Conservation (phyloP, 2,888 invertebrate species). For the Lobophora halterata region DNA sequence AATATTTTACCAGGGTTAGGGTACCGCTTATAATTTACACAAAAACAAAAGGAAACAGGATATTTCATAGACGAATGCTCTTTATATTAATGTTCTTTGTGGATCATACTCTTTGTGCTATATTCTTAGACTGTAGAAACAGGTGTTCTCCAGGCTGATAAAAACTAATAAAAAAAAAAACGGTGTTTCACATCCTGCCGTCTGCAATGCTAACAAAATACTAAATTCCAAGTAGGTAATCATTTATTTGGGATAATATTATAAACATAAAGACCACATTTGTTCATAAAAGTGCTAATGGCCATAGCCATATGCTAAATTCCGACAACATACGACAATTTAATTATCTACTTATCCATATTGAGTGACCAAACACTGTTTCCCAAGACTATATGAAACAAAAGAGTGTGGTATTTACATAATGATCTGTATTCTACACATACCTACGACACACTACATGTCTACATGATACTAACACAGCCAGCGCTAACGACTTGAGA, state of each 20-base stretch:
- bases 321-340: slow-evolving; percentile 6
- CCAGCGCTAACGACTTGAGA: too few species aligned
- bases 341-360: slow-evolving; percentile 18
- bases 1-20: too few species aligned
- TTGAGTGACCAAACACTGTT: slow-evolving; percentile 13
- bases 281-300: slow-evolving; percentile 2
- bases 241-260: too few species aligned
- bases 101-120: background rate
- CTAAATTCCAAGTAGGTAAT: slow-evolving; percentile 1
- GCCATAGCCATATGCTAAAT: slow-evolving; percentile 9
- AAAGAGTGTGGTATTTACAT: slow-evolving; percentile 1
- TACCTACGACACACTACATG: too few species aligned
- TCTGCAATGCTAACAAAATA: slow-evolving; percentile 3
- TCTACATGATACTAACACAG: too few species aligned
- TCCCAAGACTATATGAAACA: background rate
- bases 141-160: slow-evolving; percentile 9
- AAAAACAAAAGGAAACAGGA: background rate
- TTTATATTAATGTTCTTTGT: slow-evolving; percentile 4
- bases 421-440: background rate
- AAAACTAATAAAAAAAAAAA: slow-evolving; percentile 13
- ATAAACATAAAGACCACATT: too few species aligned
- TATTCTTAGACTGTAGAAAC: slow-evolving; percentile 4
- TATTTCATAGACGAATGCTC: background rate
- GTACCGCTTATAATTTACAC: too few species aligned
- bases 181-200: slow-evolving; percentile 6